Percentiles rank a stretch among this genome's conserved stretches.
Conservation (phyloP, 2,113 vertebrate genomes). For the Eidolon helvum region DNA sequence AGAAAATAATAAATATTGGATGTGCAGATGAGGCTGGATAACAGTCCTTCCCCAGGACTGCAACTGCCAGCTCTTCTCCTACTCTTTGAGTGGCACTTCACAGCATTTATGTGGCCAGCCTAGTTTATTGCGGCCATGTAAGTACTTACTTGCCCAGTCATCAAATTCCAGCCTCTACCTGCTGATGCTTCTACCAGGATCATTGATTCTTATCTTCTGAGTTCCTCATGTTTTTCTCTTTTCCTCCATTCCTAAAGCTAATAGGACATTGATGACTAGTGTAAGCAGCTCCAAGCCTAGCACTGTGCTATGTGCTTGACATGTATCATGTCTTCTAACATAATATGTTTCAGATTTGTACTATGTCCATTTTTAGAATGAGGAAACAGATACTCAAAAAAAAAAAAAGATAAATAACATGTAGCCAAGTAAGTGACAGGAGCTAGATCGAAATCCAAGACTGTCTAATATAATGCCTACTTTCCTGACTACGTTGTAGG, state of each 20-base stretch:
- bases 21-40: not conserved
- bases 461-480: not conserved
- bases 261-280: not conserved
- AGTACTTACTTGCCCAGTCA: not conserved
- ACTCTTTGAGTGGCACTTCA: not conserved
- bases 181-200: not conserved
- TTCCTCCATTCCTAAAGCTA: not conserved
- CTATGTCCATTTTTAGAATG: not conserved
- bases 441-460: not conserved
- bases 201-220: not conserved
- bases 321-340: not conserved
- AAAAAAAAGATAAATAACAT: not conserved
- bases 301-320: not conserved
- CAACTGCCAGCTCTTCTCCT: not conserved
- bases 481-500: not conserved
- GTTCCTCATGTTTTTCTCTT: not conserved
- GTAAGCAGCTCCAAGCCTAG: not conserved
- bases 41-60: not conserved
- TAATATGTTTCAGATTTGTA: not conserved
- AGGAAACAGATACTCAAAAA: not conserved
- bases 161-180: not conserved
- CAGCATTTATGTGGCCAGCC: not conserved
- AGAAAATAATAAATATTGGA: not conserved
- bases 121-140: not conserved
- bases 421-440: not conserved